phyloP scores from a whole-genome alignment of 2,797 vertebrate genomes.

The Spea hammondii region DNA sequence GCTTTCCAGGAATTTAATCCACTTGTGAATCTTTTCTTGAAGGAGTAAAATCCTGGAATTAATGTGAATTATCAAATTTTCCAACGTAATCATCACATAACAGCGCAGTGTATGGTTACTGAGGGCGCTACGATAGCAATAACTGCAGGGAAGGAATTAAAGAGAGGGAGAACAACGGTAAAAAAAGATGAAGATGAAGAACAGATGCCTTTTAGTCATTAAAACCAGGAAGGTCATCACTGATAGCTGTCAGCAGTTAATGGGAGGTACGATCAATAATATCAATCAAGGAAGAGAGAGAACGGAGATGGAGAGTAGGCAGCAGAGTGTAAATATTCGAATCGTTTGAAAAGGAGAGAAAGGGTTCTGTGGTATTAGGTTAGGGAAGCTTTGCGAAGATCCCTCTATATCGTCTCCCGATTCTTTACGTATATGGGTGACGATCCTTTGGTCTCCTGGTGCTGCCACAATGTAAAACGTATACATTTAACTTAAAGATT shows the following conservation, averaged over 20 bases:
- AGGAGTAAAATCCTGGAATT: not conserved
- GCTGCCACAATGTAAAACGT: too few species aligned
- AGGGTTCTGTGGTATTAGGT: too few species aligned
- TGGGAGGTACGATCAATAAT: not conserved
- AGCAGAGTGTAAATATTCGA: not conserved
- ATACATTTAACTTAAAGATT: too few species aligned
- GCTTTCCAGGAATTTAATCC: not conserved
- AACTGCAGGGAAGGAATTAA: too few species aligned
- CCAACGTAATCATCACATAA: not conserved
- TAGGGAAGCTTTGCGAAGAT: too few species aligned
- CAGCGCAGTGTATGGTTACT: not conserved
- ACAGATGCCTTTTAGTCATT: not conserved
- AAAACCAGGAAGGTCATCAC: slow-evolving; percentile 1
- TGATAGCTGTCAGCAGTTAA: slow-evolving; percentile 12
- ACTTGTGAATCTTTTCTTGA: not conserved
- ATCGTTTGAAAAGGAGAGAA: too few species aligned
- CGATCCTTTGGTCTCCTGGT: too few species aligned
- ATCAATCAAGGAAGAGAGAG: not conserved
- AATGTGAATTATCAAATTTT: not conserved
- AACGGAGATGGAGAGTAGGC: not conserved
- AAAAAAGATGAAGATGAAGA: not conserved
- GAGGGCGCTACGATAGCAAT: not conserved
- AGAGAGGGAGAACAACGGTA: too few species aligned
- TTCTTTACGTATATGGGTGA: too few species aligned
- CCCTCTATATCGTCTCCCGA: too few species aligned